These are phyloP conservation scores for Diarsia rubi DNA, from an alignment of 2,888 invertebrate genomes.

Conservation along the genomic window DNA sequence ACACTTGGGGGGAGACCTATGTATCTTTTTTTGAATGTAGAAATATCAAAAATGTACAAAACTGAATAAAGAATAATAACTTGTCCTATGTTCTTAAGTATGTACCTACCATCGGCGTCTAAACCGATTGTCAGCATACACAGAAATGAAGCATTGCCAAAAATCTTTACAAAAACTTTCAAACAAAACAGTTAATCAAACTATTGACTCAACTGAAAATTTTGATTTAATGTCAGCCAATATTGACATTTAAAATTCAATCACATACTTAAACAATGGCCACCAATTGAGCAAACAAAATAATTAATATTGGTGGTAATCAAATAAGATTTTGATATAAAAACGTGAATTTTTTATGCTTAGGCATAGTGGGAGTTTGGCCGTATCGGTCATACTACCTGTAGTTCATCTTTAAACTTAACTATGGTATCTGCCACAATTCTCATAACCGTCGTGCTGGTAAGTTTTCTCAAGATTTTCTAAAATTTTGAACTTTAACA, in stretches of 20 bases:
- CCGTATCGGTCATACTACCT: slow-evolving; percentile 19
- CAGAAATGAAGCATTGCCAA: background rate
- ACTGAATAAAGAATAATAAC: too few relatives aligned
- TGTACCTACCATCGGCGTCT: background rate
- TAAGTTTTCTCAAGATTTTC: slow-evolving; percentile 7
- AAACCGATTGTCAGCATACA: background rate
- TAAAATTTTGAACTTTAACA: background rate
- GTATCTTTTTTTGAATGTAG: too few relatives aligned
- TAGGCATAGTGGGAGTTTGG: slow-evolving; percentile 36
- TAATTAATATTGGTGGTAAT: background rate
- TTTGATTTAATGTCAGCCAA: slow-evolving; percentile 33
- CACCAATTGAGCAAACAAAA: slow-evolving; percentile 12
- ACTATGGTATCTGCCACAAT: slow-evolving; percentile 31
- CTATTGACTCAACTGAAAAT: slow-evolving; percentile 30
- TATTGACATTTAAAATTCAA: slow-evolving; percentile 21
- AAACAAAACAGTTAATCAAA: background rate
- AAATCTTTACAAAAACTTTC: slow-evolving; percentile 7
- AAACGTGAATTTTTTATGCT: background rate
- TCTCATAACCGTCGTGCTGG: slow-evolving; percentile 13
- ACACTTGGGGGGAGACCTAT: too few relatives aligned
- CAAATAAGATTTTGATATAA: slow-evolving; percentile 35
- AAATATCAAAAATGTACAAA: too few relatives aligned
- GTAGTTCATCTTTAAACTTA: slow-evolving; percentile 1
- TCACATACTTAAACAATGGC: background rate
- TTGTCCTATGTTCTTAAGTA: too few relatives aligned